Evolutionary conservation across 2,888 invertebrate genomes (phyloP).

Genomic region (Temnothorax unifasciatus): DNA sequence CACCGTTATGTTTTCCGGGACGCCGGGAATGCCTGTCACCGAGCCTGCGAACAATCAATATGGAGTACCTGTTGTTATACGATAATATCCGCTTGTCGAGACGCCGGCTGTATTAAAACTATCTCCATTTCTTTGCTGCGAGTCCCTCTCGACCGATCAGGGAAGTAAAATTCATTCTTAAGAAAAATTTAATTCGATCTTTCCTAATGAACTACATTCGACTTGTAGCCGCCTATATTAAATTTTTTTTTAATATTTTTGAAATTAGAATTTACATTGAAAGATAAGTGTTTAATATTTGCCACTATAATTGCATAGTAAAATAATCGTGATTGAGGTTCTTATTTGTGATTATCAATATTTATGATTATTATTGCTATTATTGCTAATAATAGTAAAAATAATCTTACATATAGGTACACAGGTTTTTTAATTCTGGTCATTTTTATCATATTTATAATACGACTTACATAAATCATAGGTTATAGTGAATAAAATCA

Average conservation of each 20-base stretch:
- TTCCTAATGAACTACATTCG: neutral
- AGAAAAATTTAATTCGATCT: neutral
- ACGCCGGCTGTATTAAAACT: neutral
- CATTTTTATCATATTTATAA: no score
- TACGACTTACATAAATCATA: no score
- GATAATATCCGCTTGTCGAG: constrained; percentile 19
- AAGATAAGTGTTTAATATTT: no score
- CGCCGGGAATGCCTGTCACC: constrained; percentile 91
- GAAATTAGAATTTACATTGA: neutral
- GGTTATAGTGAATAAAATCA: no score
- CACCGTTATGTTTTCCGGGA: constrained; percentile 96
- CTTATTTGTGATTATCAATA: no score
- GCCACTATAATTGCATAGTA: no score
- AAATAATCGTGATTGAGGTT: no score
- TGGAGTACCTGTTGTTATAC: neutral
- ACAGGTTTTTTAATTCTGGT: no score
- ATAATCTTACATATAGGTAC: no score
- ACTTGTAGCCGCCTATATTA: neutral
- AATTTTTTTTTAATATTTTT: neutral
- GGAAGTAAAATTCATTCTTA: neutral
- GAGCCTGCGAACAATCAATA: constrained; percentile 88
- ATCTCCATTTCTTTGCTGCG: neutral
- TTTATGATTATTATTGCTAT: no score
- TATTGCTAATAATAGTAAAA: no score
- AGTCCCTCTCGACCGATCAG: neutral